Evolutionary conservation across 1,140 invertebrate species (phyloP).

Genomic region (Telenomus remus): DNA sequence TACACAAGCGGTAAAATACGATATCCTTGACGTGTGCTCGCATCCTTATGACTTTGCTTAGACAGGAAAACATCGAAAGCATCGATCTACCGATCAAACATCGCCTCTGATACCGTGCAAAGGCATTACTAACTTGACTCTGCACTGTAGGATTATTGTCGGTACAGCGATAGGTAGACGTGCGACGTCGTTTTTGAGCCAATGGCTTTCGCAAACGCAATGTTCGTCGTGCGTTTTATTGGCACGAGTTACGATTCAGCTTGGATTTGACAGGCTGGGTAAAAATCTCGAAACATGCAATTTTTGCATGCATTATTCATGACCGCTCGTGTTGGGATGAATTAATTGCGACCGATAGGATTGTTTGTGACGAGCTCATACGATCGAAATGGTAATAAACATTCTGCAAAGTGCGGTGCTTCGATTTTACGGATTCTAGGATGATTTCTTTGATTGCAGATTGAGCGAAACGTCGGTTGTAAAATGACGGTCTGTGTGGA

Average conservation of each 20-base stretch:
- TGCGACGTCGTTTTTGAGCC: conserved; percentile 13
- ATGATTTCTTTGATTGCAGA: no score
- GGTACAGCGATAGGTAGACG: conserved; percentile 1
- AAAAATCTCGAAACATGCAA: conserved; percentile 41
- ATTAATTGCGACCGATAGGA: conserved; percentile 51
- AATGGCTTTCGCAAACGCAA: conserved; percentile 17
- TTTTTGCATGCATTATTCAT: conserved; percentile 55
- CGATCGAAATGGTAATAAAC: conserved; percentile 42
- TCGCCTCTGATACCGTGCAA: conserved; percentile 4
- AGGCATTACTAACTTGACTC: conserved; percentile 23
- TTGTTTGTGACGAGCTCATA: conserved; percentile 36
- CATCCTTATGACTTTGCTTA: no score
- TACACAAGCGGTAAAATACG: no score
- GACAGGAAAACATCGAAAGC: no score
- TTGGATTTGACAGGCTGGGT: no score
- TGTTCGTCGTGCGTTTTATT: conserved; percentile 44
- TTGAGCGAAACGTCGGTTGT: no score
- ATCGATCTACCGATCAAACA: conserved; percentile 49
- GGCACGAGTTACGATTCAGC: conserved; percentile 1
- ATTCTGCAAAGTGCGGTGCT: conserved; percentile 4
- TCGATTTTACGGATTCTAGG: conserved; percentile 20
- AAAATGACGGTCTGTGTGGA: no score
- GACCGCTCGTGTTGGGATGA: conserved; percentile 34
- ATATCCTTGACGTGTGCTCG: no score
- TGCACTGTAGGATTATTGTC: conserved; percentile 1